phyloP scores from a whole-genome alignment of 2,888 invertebrate species.

The Oscheius sp. region DNA sequence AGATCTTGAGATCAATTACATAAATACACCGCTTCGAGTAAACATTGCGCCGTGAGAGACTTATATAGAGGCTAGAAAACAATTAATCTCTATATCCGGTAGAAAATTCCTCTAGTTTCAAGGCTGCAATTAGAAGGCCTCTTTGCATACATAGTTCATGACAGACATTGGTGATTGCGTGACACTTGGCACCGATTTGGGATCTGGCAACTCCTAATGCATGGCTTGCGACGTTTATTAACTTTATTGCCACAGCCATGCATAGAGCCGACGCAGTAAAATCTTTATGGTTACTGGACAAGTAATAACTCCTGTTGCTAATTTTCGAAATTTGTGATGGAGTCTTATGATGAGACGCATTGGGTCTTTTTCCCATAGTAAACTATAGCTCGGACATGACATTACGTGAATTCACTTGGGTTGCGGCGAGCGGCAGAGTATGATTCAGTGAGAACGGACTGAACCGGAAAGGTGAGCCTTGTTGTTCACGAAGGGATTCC shows the following conservation, averaged over 20 bases:
- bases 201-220: slow-evolving; percentile 27
- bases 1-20: too few species aligned
- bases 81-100: too few species aligned
- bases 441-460: neutral
- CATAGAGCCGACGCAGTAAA: slow-evolving; percentile 19
- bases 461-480: slow-evolving; percentile 7
- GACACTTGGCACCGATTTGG: slow-evolving; percentile 37
- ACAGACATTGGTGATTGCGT: slow-evolving; percentile 35
- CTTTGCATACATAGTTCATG: slow-evolving; percentile 36
- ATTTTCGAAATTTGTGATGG: too few species aligned
- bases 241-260: slow-evolving; percentile 28
- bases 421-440: too few species aligned
- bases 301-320: neutral
- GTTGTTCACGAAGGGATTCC: slow-evolving; percentile 18
- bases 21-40: too few species aligned
- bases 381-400: too few species aligned
- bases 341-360: too few species aligned
- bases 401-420: too few species aligned
- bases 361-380: too few species aligned
- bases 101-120: too few species aligned
- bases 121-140: slow-evolving; percentile 24
- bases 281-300: slow-evolving; percentile 15
- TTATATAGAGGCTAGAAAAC: too few species aligned
- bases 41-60: too few species aligned
- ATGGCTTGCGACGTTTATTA: slow-evolving; percentile 28